Evolutionary conservation across 2,888 invertebrate genomes (phyloP).

Genomic region (Torymus aiolomorphi): DNA sequence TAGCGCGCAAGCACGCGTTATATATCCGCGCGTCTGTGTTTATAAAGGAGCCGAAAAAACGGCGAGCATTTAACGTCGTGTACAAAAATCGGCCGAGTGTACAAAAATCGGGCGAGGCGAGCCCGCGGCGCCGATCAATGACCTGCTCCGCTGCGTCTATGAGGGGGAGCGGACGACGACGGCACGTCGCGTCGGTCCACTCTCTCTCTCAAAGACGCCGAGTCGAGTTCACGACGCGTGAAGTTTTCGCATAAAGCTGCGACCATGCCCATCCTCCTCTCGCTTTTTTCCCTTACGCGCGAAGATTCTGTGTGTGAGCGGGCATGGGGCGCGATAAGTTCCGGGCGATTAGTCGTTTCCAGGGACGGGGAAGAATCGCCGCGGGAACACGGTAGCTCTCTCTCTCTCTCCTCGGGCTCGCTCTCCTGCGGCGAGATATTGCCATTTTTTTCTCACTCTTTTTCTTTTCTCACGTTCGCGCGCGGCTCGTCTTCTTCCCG

Average conservation of each 20-base stretch:
- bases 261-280: neutral
- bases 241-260: constrained; percentile 23
- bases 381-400: neutral
- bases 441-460: constrained; percentile 2
- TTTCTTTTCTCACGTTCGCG: constrained; percentile 21
- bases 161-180: neutral
- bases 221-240: constrained; percentile 24
- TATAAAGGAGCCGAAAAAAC: constrained; percentile 10
- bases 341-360: constrained; percentile 57
- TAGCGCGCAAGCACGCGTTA: neutral
- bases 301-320: neutral
- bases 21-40: neutral
- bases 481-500: constrained; percentile 9
- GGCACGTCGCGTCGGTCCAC: neutral
- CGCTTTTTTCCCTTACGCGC: neutral
- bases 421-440: neutral
- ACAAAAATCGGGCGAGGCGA: too few species aligned
- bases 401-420: neutral
- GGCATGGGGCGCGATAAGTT: constrained; percentile 47
- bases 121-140: constrained; percentile 32
- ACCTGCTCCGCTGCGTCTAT: constrained; percentile 15
- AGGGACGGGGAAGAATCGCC: constrained; percentile 9
- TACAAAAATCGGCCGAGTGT: neutral
- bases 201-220: neutral
- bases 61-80: constrained; percentile 17